Base-by-base conservation (phyloP, 2,888 invertebrate species). In the Girardia tigrina region DNA sequence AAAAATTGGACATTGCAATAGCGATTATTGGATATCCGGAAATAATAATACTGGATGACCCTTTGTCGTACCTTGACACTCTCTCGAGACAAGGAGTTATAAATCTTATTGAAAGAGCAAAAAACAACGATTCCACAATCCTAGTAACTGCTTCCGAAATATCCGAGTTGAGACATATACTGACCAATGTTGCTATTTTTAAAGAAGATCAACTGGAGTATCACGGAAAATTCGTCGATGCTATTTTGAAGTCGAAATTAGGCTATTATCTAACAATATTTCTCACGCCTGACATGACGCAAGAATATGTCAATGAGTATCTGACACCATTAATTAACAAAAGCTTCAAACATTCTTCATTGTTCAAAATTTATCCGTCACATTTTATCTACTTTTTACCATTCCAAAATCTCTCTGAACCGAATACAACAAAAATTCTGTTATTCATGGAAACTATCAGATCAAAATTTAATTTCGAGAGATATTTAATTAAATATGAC, bases 341-440 rank as follows among this genome's bases (percentile, higher is more conserved):
- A 56, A 56, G 56, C n/a, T 56, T 56, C 56, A 56, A 6, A 8
- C n/a, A 56, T n/a, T 56, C 56, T 6, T 12, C 8, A 4, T n/a
- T 56, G 23, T 56, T 56, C n/a, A 56, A 56, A 56, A 16, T 56
- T n/a, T 56, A 56, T 56, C 56, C 56, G 4, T 56, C 56, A 12
- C 56, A 56, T n/a, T 56, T 56, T 56, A 56, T 56, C n/a, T 56
- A 56, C 23, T 56, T 56, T 56, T 23, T 56, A 12, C 56, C 56
- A 16, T 56, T 56, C 23, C 4, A 12, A 16, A 56, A 23, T 56
- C 23, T 56, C n/a, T 20, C 56, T 8, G 56, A 56, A 4, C 56
- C 56, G n/a, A 56, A 56, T n/a, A 56, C 56, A 56, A 56, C 56
- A 8, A 56, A n/a, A 56, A 56, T 56, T 56, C 56, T 56, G n/a